Base-by-base conservation (phyloP, 2,113 vertebrate species). In the Hyaena hyaena region DNA sequence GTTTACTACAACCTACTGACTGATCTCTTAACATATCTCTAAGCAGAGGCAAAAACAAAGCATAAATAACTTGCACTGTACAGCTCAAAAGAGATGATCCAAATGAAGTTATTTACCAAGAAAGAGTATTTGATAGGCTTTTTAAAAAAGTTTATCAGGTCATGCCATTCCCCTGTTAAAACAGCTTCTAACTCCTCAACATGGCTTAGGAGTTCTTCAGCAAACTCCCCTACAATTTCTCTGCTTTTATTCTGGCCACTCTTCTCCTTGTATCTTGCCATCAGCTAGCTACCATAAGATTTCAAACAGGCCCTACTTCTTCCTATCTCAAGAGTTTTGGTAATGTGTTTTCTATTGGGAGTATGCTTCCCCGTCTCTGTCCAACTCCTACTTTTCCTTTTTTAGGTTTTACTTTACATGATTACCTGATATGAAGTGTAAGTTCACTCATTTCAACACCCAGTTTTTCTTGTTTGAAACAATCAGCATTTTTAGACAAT, bases 11-110 rank as follows among this genome's bases (percentile, higher is more conserved):
- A 84, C 31, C 23, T 33, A 79, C 1, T 66, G 19, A 79, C 1
- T 66, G 19, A 89, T 71, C 12, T 96, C 65, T 84, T 92, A 89
- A 88, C 3, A 4, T 50, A 79, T 61, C 19, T 90, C 33, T 23
- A 93, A 68, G 50, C 31, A 71, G 26, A 88, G 31, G 43, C 35
- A 85, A 65, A 92, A 97, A n/a, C 15, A 83, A 88, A 91, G 82
- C 14, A 69, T 48, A 89, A 48, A 69, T 48, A 89, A 48, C 26
- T 28, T 61, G 19, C 4, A 45, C 45, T 73, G 7, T 31, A n/a
- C 1, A 65, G 71, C n/a, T 26, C 66, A 45, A 84, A 43, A 53
- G 71, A 65, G 15, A 50, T 33, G 3, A 48, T 73, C 17, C 5
- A 26, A 55, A 76, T 74, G 16, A 33, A 83, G 21, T 92, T 89